phyloP scores from a whole-genome alignment of 2,888 invertebrate genomes.

The Drosophila kambysellisi region DNA sequence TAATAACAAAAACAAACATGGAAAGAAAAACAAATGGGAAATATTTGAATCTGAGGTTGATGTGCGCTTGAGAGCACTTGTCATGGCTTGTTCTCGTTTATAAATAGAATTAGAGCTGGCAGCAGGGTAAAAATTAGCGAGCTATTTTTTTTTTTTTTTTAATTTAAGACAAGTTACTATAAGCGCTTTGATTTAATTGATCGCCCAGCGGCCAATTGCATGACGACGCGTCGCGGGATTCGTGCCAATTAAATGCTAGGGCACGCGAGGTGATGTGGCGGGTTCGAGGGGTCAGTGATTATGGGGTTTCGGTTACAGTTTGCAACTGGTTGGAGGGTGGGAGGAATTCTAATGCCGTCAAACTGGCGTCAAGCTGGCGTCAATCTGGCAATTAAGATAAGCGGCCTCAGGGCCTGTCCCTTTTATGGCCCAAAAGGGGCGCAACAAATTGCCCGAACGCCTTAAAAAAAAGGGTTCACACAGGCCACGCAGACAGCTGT shows the following conservation, averaged over 20 bases:
- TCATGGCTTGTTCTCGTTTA: conserved; percentile 36
- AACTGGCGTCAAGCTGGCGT: conserved; percentile 72
- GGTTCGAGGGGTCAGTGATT: conserved; percentile 53
- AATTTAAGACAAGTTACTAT: conserved; percentile 66
- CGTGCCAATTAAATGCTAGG: conserved; percentile 72
- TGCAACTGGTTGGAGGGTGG: conserved; percentile 25
- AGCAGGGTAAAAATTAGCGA: conserved; percentile 50
- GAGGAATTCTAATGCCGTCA: conserved; percentile 56
- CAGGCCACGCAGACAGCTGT: conserved; percentile 67
- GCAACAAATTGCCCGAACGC: conserved; percentile 66
- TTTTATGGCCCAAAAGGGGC: conserved; percentile 47
- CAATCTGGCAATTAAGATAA: conserved; percentile 62
- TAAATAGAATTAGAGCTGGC: conserved; percentile 50
- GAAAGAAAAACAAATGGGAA: conserved; percentile 8
- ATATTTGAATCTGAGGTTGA: conserved; percentile 45
- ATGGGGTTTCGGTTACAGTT: conserved; percentile 66
- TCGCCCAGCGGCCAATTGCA: conserved; percentile 70
- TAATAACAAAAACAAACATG: conserved; percentile 13
- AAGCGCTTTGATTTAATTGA: conserved; percentile 69
- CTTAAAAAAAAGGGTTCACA: conserved; percentile 65
- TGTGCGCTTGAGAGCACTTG: conserved; percentile 58
- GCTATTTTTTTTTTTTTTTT: conserved; percentile 33
- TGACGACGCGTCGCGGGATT: conserved; percentile 61
- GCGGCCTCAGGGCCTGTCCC: conserved; percentile 49
- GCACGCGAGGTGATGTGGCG: conserved; percentile 4